phyloP scores from a whole-genome alignment of 2,113 vertebrate genomes.

The Guaruba guarouba region DNA sequence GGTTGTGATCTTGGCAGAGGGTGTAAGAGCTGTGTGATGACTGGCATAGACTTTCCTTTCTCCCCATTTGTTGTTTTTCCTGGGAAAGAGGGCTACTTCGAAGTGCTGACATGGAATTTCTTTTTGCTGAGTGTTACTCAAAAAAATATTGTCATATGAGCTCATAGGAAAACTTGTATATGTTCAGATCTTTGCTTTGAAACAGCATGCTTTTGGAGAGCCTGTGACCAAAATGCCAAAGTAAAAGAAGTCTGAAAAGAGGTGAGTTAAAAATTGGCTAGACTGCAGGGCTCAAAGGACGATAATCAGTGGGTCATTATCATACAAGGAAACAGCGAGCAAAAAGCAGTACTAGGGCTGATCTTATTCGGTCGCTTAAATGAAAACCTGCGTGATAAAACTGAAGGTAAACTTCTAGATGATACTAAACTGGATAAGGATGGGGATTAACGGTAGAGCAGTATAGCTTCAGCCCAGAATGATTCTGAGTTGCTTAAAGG shows the following conservation, averaged over 20 bases:
- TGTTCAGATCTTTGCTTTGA: background rate
- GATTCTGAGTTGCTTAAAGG: background rate
- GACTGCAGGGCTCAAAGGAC: background rate
- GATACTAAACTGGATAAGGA: background rate
- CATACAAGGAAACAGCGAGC: background rate
- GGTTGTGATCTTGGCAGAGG: constrained; percentile 9
- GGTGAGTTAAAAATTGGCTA: background rate
- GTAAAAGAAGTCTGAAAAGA: background rate
- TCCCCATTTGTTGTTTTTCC: background rate
- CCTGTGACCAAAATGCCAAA: background rate
- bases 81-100: background rate
- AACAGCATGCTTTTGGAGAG: background rate
- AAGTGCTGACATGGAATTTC: background rate
- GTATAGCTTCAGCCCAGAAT: background rate
- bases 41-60: background rate
- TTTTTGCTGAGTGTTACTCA: background rate
- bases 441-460: background rate
- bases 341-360: background rate
- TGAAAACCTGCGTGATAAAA: background rate
- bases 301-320: background rate
- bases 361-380: background rate
- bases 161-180: background rate
- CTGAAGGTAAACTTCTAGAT: background rate
- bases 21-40: background rate
- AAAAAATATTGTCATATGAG: background rate